phyloP scores from a whole-genome alignment of 2,797 vertebrate genomes.

The Leucoraja ocellata region DNA sequence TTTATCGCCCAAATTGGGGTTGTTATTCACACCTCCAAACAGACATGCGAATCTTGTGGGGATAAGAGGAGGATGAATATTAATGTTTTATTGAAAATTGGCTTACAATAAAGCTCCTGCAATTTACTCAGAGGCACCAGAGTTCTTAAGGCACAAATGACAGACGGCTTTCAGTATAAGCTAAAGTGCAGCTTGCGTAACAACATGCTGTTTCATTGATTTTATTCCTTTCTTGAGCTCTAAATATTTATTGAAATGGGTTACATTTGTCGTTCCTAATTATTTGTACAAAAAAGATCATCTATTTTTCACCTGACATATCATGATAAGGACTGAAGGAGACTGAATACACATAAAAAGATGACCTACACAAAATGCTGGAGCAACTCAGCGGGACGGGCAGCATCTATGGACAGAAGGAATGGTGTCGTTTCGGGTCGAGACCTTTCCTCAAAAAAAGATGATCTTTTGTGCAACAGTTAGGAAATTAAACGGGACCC shows the following conservation, averaged over 20 bases:
- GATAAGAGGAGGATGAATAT: too few relatives aligned
- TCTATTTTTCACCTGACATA: neutral
- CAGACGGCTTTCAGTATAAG: neutral
- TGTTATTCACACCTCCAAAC: neutral
- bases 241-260: conserved; percentile 12
- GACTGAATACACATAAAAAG: too few relatives aligned
- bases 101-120: neutral
- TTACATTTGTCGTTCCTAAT: neutral
- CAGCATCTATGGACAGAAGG: too few relatives aligned
- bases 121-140: neutral
- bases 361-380: too few relatives aligned
- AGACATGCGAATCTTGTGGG: neutral
- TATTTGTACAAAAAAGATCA: neutral
- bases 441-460: too few relatives aligned
- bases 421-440: too few relatives aligned
- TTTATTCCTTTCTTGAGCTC: conserved; percentile 40
- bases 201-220: neutral
- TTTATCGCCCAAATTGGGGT: neutral
- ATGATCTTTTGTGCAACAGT: too few relatives aligned
- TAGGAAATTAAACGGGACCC: too few relatives aligned
- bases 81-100: neutral
- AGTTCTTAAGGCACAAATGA: neutral
- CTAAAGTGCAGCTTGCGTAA: neutral
- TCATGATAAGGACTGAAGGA: too few relatives aligned
- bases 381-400: too few relatives aligned